phyloP scores from a whole-genome alignment of 2,888 invertebrate genomes.

The Pharmacophagus antenor region DNA sequence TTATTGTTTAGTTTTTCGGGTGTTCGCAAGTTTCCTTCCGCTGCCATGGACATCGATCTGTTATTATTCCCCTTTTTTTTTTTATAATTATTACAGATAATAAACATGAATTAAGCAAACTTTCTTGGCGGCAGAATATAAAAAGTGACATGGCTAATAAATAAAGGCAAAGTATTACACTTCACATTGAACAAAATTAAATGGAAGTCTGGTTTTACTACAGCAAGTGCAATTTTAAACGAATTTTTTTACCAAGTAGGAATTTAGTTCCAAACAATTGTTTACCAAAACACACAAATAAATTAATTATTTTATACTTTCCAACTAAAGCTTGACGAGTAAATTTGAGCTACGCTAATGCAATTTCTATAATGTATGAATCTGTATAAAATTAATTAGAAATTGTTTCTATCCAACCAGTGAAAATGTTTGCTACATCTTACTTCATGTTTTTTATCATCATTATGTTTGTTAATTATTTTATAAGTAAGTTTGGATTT shows the following conservation, averaged over 20 bases:
- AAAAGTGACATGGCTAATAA: background rate
- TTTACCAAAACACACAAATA: too few species aligned
- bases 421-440: background rate
- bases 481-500: slow-evolving; percentile 27
- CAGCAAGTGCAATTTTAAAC: too few species aligned
- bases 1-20: slow-evolving; percentile 26
- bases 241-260: too few species aligned
- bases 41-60: slow-evolving; percentile 22
- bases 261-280: too few species aligned
- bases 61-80: slow-evolving; percentile 21
- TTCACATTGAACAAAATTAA: too few species aligned
- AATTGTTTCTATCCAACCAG: too few species aligned
- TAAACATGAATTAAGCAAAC: slow-evolving; percentile 19
- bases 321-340: too few species aligned
- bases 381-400: too few species aligned
- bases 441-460: slow-evolving; percentile 18
- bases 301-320: too few species aligned
- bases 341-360: too few species aligned
- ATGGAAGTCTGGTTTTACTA: too few species aligned
- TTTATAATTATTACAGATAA: slow-evolving; percentile 13
- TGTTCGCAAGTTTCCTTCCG: slow-evolving; percentile 28
- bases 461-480: slow-evolving; percentile 27
- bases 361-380: too few species aligned
- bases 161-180: background rate
- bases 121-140: background rate